Evolutionary conservation across 1,140 invertebrate genomes (phyloP).

Genomic region (Ceratina japonica): DNA sequence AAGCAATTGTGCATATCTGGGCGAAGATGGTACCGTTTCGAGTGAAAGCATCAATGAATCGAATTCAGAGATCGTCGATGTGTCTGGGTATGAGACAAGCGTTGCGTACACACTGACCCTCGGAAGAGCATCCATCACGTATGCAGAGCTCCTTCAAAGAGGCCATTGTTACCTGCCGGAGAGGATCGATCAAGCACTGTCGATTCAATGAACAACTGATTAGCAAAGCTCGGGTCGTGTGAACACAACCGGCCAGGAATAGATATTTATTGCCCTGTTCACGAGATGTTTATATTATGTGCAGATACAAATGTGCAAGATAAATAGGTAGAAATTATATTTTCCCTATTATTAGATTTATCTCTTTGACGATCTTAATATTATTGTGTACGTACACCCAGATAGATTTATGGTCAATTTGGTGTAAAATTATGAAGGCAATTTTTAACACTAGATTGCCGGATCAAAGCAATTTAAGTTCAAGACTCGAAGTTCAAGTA

Average conservation of each 20-base stretch:
- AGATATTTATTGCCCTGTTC: slow-evolving; percentile 18
- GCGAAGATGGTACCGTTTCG: slow-evolving; percentile 34
- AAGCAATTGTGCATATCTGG: not conserved
- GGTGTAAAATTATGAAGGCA: no score
- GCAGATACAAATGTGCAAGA: not conserved
- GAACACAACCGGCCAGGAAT: not conserved
- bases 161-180: slow-evolving; percentile 46
- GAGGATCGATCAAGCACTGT: slow-evolving; percentile 32
- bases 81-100: not conserved
- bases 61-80: slow-evolving; percentile 47
- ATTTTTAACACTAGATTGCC: no score
- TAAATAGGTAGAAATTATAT: not conserved
- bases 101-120: slow-evolving; percentile 15
- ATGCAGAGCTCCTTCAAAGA: slow-evolving; percentile 39
- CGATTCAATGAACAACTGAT: slow-evolving; percentile 39
- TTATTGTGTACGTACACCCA: no score
- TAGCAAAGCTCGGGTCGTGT: slow-evolving; percentile 11
- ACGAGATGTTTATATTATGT: not conserved
- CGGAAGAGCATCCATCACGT: slow-evolving; percentile 29
- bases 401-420: no score
- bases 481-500: no score
- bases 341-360: not conserved
- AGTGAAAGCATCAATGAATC: slow-evolving; percentile 46
- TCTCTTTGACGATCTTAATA: no score
- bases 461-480: no score